These are phyloP conservation scores for Platysternon megacephalum DNA, from an alignment of 2,113 vertebrate genomes.

Conservation along the genomic window DNA sequence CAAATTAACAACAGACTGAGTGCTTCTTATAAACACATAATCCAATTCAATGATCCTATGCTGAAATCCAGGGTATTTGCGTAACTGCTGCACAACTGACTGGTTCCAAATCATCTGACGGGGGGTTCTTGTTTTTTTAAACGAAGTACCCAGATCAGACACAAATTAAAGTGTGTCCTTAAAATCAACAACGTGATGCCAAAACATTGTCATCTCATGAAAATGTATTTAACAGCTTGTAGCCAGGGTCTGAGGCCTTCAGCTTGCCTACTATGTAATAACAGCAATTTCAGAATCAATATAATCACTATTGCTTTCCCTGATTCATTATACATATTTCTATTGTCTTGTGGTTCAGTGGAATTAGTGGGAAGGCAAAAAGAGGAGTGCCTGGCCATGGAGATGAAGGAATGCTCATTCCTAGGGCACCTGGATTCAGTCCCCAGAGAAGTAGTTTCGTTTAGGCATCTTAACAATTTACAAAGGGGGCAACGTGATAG, in stretches of 20 bases:
- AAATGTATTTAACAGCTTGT: neutral
- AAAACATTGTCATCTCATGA: neutral
- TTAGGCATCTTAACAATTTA: neutral
- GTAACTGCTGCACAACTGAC: neutral
- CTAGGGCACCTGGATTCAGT: neutral
- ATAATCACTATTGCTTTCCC: neutral
- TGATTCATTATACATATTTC: neutral
- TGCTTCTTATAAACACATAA: neutral
- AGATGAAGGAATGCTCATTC: rapidly evolving
- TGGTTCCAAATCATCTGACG: neutral
- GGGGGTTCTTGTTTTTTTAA: neutral
- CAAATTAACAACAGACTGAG: no score
- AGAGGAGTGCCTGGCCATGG: neutral
- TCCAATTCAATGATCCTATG: neutral
- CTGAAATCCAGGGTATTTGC: neutral
- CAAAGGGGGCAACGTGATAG: neutral
- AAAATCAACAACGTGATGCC: neutral
- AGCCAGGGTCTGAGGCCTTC: neutral
- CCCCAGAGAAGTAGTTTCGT: neutral
- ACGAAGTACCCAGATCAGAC: neutral
- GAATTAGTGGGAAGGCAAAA: neutral
- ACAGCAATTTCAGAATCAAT: neutral
- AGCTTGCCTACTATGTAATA: neutral
- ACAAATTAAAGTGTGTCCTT: neutral
- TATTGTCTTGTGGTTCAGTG: neutral